phyloP scores from a whole-genome alignment of 2,113 vertebrate genomes.

The Scytalopus superciliaris region DNA sequence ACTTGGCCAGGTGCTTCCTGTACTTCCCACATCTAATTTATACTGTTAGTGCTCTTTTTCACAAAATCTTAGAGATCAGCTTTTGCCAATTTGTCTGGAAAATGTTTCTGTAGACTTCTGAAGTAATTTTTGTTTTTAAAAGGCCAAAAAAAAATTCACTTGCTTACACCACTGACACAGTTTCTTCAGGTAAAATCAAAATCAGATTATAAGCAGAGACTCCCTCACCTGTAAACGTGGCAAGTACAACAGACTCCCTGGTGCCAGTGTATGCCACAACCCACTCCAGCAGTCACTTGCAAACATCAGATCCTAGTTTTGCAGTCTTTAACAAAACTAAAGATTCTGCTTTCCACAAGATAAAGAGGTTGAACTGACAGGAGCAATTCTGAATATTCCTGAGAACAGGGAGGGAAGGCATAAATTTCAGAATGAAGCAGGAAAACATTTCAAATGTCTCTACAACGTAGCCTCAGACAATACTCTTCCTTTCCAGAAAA shows the following conservation, averaged over 20 bases:
- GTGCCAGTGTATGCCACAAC: not conserved
- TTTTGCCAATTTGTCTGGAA: not conserved
- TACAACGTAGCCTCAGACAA: not conserved
- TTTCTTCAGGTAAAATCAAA: not conserved
- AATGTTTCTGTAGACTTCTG: not conserved
- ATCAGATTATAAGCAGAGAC: not conserved
- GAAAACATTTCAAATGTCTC: not conserved
- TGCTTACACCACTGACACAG: not conserved
- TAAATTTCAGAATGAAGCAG: not conserved
- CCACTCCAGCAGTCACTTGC: not conserved
- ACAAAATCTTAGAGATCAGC: not conserved
- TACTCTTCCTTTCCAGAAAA: not conserved
- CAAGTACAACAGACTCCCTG: not conserved
- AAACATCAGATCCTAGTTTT: not conserved
- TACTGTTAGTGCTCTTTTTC: not conserved
- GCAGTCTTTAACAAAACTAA: not conserved
- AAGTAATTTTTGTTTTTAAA: not conserved
- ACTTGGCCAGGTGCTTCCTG: not conserved
- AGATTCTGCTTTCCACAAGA: not conserved
- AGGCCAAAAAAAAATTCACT: not conserved
- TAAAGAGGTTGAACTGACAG: not conserved
- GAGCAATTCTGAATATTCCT: fast-evolving
- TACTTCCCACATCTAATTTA: not conserved
- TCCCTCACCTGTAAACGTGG: not conserved
- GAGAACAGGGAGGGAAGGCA: not conserved